Evolutionary conservation across 2,797 vertebrate genomes (phyloP).

Genomic region (Choloepus didactylus): DNA sequence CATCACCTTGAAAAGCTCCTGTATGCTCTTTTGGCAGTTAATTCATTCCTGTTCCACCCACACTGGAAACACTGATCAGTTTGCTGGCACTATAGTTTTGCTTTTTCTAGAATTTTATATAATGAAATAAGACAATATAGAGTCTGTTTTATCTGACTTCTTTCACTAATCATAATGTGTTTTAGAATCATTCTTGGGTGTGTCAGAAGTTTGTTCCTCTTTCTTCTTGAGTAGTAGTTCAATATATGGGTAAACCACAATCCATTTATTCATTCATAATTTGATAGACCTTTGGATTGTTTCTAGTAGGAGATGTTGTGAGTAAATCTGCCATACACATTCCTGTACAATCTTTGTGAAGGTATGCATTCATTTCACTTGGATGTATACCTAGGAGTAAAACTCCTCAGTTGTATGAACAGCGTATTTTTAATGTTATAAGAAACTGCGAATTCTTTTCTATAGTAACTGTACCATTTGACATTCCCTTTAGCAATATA

Average conservation of each 20-base stretch:
- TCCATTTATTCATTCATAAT: background rate
- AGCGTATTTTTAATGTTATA: background rate
- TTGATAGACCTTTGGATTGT: background rate
- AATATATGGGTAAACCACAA: background rate
- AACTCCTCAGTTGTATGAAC: background rate
- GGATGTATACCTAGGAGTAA: background rate
- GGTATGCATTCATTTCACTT: background rate
- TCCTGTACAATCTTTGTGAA: background rate
- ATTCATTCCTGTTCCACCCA: background rate
- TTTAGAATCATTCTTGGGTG: background rate
- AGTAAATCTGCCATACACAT: background rate
- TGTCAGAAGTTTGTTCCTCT: background rate
- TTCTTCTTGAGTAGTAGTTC: background rate
- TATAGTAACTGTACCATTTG: background rate
- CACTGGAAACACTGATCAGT: background rate
- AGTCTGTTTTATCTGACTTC: background rate
- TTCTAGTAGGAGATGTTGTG: background rate
- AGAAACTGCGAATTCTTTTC: background rate
- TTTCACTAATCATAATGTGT: background rate
- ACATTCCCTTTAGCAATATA: background rate
- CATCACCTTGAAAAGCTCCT: background rate
- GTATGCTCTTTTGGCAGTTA: background rate
- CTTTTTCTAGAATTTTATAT: background rate
- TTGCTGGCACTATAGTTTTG: background rate
- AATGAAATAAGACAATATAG: background rate